Base-by-base conservation (phyloP, 2,888 invertebrate genomes). In the Biston betularia region DNA sequence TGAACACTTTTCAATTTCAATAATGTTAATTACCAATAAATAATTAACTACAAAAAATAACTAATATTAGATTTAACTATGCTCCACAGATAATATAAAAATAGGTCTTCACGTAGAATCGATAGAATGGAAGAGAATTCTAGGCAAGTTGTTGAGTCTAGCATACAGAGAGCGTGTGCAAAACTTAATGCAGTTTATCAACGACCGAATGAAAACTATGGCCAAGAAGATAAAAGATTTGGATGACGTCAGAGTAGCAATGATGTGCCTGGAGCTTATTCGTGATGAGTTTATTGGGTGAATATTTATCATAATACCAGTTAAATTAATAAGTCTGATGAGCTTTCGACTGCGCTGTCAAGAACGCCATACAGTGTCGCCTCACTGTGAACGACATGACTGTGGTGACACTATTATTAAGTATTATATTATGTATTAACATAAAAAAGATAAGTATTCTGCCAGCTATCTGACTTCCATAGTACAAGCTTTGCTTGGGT, bases 171-270 rank as follows among this genome's bases (percentile, higher is more conserved):
- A 95, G 54, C 96, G 97, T 71, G 94, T 97, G 50, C 93, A 94
- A 67, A 95, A 95, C 78, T 94, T 97, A 81, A 95, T 96, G 72
- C 96, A 96, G 62, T 98, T 98, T 78, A 97, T 98, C 50, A 95
- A 95, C 34, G 96, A 96, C 14, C 96, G 96, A 73, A 95, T 96
- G 85, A 97, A 96, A 80, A 94, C 96, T 35, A 90, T 97, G 77
- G 85, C 89, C 10, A 96, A 96, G 75, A 95, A 95, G 34, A 95
- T 98, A 38, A 96, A 96, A 77, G 97, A 97, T 86, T 90, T 97
- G 70, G 97, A 97, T 75, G 97, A 97, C 78, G 97, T 97, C 57
- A 95, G 97, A 78, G 85, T 96, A 35, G 97, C 97, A 2, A 98
- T 98, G 97, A 89, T 95, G 77, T 97, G 97, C 70, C 92, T 98